A percentile compares a stretch with the other conserved stretches of the same genome.
Conservation (phyloP, 2,797 vertebrate species). For the Chelon auratus region DNA sequence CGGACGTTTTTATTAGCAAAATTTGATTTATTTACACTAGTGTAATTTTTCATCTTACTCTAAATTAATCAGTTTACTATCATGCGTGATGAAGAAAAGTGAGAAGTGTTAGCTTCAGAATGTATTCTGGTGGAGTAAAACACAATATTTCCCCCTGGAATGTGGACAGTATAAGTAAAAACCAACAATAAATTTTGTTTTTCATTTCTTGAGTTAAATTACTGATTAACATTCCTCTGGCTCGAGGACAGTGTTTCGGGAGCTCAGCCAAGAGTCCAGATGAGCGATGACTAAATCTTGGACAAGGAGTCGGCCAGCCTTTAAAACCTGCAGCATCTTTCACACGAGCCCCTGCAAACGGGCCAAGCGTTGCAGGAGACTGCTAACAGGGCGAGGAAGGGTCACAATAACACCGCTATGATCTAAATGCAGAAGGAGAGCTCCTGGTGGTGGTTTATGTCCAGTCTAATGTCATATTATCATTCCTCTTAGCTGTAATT, state of each 20-base stretch:
- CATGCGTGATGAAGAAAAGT: too few species aligned
- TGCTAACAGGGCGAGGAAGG: conserved; percentile 3
- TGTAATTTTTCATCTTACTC: too few species aligned
- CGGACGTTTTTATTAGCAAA: too few species aligned
- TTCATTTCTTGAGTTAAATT: too few species aligned
- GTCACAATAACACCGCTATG: conserved; percentile 1
- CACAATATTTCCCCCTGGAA: too few species aligned
- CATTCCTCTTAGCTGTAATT: neutral
- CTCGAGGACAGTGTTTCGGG: neutral
- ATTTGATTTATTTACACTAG: too few species aligned
- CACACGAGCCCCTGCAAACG: neutral
- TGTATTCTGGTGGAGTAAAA: too few species aligned
- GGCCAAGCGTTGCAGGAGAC: neutral
- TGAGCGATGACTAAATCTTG: neutral
- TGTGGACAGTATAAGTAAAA: too few species aligned
- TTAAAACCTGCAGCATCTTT: neutral
- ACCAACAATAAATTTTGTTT: too few species aligned
- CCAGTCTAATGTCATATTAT: conserved; percentile 6
- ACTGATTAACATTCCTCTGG: neutral
- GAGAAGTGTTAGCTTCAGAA: too few species aligned
- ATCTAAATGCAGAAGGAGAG: neutral
- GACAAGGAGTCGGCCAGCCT: neutral
- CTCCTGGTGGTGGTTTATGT: neutral
- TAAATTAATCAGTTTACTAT: too few species aligned
- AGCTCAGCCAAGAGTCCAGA: neutral